Evolutionary conservation across 2,797 vertebrate genomes (phyloP).

Genomic region (Melanotaenia parkinsoni): DNA sequence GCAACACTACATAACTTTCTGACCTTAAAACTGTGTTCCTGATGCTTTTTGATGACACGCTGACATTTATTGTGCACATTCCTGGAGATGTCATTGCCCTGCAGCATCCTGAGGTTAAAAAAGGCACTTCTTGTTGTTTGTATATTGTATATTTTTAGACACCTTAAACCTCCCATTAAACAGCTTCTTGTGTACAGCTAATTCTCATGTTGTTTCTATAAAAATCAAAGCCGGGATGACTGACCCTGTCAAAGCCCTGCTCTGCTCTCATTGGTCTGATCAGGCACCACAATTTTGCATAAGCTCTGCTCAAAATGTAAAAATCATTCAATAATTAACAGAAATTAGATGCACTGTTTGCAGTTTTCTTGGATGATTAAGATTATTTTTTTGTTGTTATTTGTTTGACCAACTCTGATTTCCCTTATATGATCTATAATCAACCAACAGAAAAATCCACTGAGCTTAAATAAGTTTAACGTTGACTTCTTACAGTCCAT

Average conservation of each 20-base stretch:
- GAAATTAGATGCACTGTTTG: too few species aligned
- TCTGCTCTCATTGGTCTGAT: background rate
- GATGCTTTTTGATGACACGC: too few species aligned
- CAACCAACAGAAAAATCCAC: too few species aligned
- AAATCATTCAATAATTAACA: too few species aligned
- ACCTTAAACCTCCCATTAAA: background rate
- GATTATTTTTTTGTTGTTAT: background rate
- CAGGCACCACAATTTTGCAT: background rate
- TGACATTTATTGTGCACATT: too few species aligned
- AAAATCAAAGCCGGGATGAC: background rate
- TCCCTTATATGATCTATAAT: background rate
- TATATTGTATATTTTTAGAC: background rate
- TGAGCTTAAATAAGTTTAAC: too few species aligned
- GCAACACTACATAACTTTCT: background rate
- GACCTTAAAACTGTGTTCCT: too few species aligned
- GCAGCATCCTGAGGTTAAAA: background rate
- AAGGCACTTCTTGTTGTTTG: background rate
- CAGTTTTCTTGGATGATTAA: background rate
- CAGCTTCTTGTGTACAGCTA: too few species aligned
- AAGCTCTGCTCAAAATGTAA: too few species aligned
- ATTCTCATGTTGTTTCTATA: background rate
- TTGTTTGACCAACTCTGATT: background rate
- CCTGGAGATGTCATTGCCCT: too few species aligned
- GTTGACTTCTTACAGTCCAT: conserved; percentile 84
- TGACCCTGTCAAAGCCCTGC: too few species aligned